Evolutionary conservation across 30 jellyfish, hydroid and myxozoan genomes (phyloP), one percentile per base, ranked within the genome.

Genomic region (Turritopsis dohrnii): DNA sequence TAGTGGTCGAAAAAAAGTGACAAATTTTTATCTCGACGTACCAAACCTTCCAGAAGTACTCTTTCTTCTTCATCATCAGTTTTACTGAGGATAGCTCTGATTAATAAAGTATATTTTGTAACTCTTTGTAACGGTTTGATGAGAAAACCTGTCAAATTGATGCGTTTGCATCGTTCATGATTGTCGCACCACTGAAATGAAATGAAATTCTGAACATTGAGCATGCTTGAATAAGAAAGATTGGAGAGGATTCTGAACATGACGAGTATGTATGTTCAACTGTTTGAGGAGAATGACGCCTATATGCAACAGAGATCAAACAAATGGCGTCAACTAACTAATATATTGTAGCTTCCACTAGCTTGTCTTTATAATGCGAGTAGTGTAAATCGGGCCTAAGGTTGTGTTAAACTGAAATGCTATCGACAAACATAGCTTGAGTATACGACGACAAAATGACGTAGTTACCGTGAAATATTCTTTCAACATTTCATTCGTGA

Each of bases 61-160:
- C 73, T 90, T 31, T 93, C 94, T 8, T 85, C 85, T 20, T 80
- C 95, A 65, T 93, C 89, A 26, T 80, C 90, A 9, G 98, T 93
- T 73, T 93, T 93, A 79, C 86, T 85, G 18, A 84, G 80, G 52
- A 93, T 79, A 18, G 98, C 98, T 93, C 90, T 84, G 31, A 93
- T 29, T 7, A 93, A 81, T 79, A 93, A 66, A 16, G 96, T 85
- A 74, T 93, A 93, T 52, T 93, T 93, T 16, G 98, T 93, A 19
- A 93, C 84, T 60, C 98, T 86, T 74, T 93, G 98, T 92, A 93
- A 84, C 21, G 98, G 98, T 73, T 93, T 93, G 74, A 93, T 95
- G 76, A 93, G 80, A 73, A 93, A 81, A 65, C 95, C 98, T n/a
- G 96, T 60, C 80, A 93, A 74, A 81, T 93, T 93, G 54, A 93